Base-by-base conservation (phyloP, 1,140 invertebrate genomes). In the Bombus terrestris region DNA sequence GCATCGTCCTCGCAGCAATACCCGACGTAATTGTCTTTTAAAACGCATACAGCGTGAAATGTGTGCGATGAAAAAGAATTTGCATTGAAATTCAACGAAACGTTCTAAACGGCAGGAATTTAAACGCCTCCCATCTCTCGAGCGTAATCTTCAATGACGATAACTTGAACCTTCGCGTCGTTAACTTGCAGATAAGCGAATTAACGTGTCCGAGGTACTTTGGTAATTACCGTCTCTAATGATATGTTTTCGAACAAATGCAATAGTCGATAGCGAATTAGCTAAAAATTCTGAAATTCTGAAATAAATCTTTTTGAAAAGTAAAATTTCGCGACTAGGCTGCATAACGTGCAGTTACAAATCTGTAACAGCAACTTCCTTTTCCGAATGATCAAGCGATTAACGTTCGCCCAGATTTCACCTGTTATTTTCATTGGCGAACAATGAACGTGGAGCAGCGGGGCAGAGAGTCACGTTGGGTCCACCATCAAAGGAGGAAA, bases 401-500 rank as follows among this genome's bases (percentile, higher is more conserved):
- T 71, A 47, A 25, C 41, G 12, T 32, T 47, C n/a, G 41, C 4
- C 22, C 25, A 66, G 43, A 80, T 80, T 68, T 53, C 25, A 53
- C 53, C 35, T n/a, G 47, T 81, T 71, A 53, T 71, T 35, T 37
- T 22, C 18, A 32, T 47, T 43, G 72, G n/a, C 15, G 72, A 53
- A 75, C 43, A 57, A 75, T 53, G 41, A 35, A 12, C 2, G 32
- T 53, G 47, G 47, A 22, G 5, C 6, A 2, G 22, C 35, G 71
- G 28, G 22, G 9, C 5, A n/a, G 22, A 28, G n/a, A 39, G 15
- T n/a, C 43, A n/a, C 43, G 68, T n/a, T 12, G 8, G 8, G 47
- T 53, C 43, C 28, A n/a, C 22, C 35, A 68, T 81, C 79, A 81
- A 81, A 81, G 79, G 47, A 47, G 68, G 32, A 72, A 81, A 81